These are phyloP conservation scores for Sus cebifrons DNA, from an alignment of 2,797 vertebrate species.

Conservation along the genomic window DNA sequence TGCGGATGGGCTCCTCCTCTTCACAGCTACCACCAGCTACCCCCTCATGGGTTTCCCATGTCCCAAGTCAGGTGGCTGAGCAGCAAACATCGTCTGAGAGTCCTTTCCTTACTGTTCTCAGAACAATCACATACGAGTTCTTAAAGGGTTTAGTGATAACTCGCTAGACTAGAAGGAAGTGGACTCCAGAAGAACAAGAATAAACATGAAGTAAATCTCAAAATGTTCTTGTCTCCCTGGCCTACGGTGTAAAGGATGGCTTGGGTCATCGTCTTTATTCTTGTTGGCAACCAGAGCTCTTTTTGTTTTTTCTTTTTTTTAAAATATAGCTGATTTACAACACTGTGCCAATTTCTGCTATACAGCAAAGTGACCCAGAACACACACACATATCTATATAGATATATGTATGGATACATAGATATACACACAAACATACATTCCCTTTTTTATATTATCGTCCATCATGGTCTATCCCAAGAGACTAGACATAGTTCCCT, in stretches of 20 bases:
- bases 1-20: neutral
- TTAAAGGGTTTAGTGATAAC: neutral
- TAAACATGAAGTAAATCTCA: neutral
- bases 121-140: neutral
- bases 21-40: neutral
- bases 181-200: constrained; percentile 4
- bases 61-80: neutral
- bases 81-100: neutral
- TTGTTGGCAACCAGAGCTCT: neutral
- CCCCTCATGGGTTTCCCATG: neutral
- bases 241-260: neutral
- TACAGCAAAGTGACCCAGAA: too few species aligned
- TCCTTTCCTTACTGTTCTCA: neutral
- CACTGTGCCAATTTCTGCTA: too few species aligned
- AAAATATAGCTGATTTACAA: too few species aligned
- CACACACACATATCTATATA: too few species aligned
- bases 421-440: too few species aligned
- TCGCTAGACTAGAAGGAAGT: neutral
- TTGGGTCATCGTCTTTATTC: neutral
- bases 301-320: neutral
- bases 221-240: neutral
- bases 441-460: too few species aligned
- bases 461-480: too few species aligned
- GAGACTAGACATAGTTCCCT: too few species aligned
- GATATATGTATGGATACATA: too few species aligned